Percentiles rank a stretch among this genome's conserved stretches.
Conservation (phyloP, 2,888 invertebrate species). For the Archips crataeganus region DNA sequence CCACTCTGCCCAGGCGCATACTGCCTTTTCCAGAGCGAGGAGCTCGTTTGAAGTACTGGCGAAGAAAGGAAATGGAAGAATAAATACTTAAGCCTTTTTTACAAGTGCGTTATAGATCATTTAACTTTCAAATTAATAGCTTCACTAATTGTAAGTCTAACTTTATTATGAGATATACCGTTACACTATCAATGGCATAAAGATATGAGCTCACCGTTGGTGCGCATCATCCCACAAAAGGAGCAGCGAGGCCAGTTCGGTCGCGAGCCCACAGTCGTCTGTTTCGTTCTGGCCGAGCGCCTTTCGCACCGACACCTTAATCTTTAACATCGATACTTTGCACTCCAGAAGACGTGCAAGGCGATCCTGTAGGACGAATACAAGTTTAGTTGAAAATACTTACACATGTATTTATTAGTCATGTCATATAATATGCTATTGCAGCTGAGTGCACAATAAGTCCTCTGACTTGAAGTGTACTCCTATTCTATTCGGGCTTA, state of each 20-base stretch:
- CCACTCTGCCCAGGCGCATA: conserved; percentile 91
- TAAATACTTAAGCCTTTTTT: neutral
- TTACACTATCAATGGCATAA: neutral
- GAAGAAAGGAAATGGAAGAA: conserved; percentile 50
- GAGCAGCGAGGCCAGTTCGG: conserved; percentile 88
- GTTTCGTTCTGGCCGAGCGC: conserved; percentile 80
- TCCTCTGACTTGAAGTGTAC: no score
- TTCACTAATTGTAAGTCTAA: no score
- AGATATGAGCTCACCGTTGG: conserved; percentile 83
- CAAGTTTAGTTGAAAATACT: neutral
- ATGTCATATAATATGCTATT: no score
- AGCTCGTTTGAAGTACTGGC: conserved; percentile 90
- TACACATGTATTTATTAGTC: neutral
- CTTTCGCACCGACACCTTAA: conserved; percentile 86
- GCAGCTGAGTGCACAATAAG: no score
- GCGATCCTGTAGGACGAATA: conserved; percentile 73
- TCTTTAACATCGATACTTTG: conserved; percentile 84
- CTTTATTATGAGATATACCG: no score
- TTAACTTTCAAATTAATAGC: no score
- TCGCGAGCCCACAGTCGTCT: conserved; percentile 84
- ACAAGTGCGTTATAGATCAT: no score
- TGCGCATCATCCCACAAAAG: conserved; percentile 90
- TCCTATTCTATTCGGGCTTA: no score
- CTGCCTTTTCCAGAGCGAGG: conserved; percentile 89
- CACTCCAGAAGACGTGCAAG: conserved; percentile 83